Evolutionary conservation across 2,797 vertebrate species (phyloP).

Genomic region (Danio kyathit): DNA sequence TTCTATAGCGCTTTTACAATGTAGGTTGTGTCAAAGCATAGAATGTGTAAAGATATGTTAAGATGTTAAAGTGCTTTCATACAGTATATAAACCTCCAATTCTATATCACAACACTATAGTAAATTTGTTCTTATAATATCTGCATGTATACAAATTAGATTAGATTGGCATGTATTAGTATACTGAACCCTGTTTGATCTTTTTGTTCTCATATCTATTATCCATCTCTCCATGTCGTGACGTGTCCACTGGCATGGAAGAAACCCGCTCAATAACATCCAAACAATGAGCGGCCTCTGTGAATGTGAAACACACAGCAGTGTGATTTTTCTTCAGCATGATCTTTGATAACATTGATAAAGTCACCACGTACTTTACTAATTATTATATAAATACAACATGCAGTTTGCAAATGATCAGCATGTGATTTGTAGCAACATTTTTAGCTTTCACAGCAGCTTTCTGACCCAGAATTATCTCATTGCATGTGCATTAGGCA

Average conservation of each 20-base stretch:
- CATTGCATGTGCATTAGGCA: slow-evolving; percentile 1
- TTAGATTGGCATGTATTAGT: background rate
- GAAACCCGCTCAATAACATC: slow-evolving; percentile 24
- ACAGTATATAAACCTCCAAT: no score
- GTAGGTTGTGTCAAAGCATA: no score
- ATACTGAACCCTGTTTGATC: background rate
- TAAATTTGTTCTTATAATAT: background rate
- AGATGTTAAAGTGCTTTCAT: no score
- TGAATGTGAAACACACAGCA: slow-evolving; percentile 8
- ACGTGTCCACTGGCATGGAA: slow-evolving; percentile 17
- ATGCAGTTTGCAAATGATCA: background rate
- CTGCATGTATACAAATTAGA: background rate
- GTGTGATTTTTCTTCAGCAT: background rate
- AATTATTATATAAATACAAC: slow-evolving; percentile 3
- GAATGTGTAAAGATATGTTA: no score
- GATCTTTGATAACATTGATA: slow-evolving; percentile 11
- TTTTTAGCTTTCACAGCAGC: background rate
- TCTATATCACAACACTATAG: no score
- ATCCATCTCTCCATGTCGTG: slow-evolving; percentile 10
- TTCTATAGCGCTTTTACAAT: no score
- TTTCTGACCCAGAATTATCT: background rate
- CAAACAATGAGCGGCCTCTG: slow-evolving; percentile 8
- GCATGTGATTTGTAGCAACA: background rate
- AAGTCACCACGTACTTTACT: background rate
- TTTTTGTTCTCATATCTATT: slow-evolving; percentile 20